phyloP scores from a whole-genome alignment of 92 coral and sea anemone species.

The Metridium senile region DNA sequence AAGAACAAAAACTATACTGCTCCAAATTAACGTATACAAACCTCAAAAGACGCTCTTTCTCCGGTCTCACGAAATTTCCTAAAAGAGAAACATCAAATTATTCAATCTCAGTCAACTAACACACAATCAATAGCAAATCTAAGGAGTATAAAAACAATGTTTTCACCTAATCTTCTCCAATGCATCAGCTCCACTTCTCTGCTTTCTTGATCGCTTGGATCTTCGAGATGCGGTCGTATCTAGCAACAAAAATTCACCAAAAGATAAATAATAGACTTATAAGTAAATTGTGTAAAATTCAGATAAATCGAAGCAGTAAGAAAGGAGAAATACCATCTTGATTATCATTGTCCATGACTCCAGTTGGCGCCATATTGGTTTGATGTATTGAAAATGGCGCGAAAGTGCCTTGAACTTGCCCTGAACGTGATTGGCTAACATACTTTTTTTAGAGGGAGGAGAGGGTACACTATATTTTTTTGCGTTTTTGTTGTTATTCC shows the following conservation, averaged over 20 bases:
- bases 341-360: slow-evolving; percentile 50
- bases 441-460: slow-evolving; percentile 7
- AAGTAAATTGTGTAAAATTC: not conserved
- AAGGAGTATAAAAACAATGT: not conserved
- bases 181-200: slow-evolving; percentile 81
- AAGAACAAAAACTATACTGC: not conserved
- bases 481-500: too few species aligned
- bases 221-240: slow-evolving; percentile 77
- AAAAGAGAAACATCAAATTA: not conserved
- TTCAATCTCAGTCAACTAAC: not conserved
- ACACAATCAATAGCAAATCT: not conserved
- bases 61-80: slow-evolving; percentile 95
- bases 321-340: slow-evolving; percentile 73
- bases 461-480: too few species aligned
- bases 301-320: slow-evolving; percentile 13
- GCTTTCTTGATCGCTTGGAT: slow-evolving; percentile 82
- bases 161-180: slow-evolving; percentile 90
- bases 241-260: slow-evolving; percentile 19
- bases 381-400: slow-evolving; percentile 92
- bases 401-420: slow-evolving; percentile 38
- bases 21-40: slow-evolving; percentile 8
- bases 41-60: slow-evolving; percentile 89
- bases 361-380: slow-evolving; percentile 97
- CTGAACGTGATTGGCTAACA: slow-evolving; percentile 13
- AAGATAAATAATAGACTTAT: not conserved